Evolutionary conservation across 2,797 vertebrate species (phyloP), one percentile per base, ranked within the genome.

Genomic region (Carduelis carduelis): DNA sequence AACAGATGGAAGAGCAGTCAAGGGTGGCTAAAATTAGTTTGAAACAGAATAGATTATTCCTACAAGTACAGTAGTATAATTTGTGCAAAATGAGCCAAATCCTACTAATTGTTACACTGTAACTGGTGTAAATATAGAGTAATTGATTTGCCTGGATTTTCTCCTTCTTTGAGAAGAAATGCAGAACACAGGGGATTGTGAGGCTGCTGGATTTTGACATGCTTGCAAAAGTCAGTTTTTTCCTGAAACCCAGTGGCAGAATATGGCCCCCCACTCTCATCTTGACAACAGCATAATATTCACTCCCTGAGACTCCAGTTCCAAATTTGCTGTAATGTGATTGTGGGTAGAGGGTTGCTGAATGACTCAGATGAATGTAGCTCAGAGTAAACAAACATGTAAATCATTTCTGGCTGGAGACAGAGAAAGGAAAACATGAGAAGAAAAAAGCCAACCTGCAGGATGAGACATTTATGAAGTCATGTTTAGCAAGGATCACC

Each of bases 311-410:
- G 57, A 63, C 74, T 80, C 74, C 84, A 47, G 53, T 95, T 93
- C 90, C 89, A 96, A 95, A 93, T 93, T 59, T 87, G 78, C 89
- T 96, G 87, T 93, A 87, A 96, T 95, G 8, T 79, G 87, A 88
- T 95, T 93, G 95, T 89, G 69, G 95, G 90, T 87, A 96, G 96
- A 96, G 82, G 86, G 90, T 82, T 97, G 96, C 91, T 96, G 90
- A 95, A 89, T 97, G 96, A 97, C 93, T 97, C 96, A 97, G 96
- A 96, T 96, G 77, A 95, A 96, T 96, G 93, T 94, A 93, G 85
- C 83, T 97, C 82, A 68, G 94, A 93, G 97, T 97, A 97, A 98
- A 97, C 97, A 98, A 97, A 96, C 89, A 94, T 96, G 95, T 94
- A 97, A 93, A 97, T 95, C 87, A 97, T 93, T 95, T 85, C 94